Percentiles rank a stretch among this genome's conserved stretches.
phyloP scores from a whole-genome alignment of 2,797 vertebrate genomes.

The Rhodeus uyekii region DNA sequence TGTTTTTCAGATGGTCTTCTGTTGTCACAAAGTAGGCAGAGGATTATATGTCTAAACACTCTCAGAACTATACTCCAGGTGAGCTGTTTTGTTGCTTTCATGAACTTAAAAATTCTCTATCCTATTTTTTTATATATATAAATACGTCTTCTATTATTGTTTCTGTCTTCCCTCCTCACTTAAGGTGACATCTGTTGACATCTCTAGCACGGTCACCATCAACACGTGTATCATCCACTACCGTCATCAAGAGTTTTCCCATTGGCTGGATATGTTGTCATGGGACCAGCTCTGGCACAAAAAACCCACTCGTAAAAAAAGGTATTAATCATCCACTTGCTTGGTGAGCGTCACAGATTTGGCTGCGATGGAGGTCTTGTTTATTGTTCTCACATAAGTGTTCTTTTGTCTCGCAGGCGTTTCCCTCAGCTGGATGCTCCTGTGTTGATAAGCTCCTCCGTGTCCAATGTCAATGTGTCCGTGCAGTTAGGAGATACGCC shows the following conservation, averaged over 20 bases:
- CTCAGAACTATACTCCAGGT: slow-evolving; percentile 89
- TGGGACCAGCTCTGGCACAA: slow-evolving; percentile 77
- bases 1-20: slow-evolving; percentile 87
- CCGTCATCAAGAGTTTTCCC: slow-evolving; percentile 95
- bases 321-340: slow-evolving; percentile 57
- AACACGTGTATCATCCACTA: slow-evolving; percentile 98
- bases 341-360: not conserved
- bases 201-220: slow-evolving; percentile 84
- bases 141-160: not conserved
- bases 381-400: slow-evolving; percentile 11
- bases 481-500: slow-evolving; percentile 94
- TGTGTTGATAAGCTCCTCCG: slow-evolving; percentile 83
- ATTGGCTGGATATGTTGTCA: slow-evolving; percentile 89
- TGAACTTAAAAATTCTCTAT: not conserved
- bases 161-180: slow-evolving; percentile 12
- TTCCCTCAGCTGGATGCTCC: slow-evolving; percentile 89
- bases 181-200: slow-evolving; percentile 89
- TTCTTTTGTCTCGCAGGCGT: slow-evolving; percentile 73
- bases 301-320: slow-evolving; percentile 73
- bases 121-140: not conserved
- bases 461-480: slow-evolving; percentile 91
- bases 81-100: slow-evolving; percentile 11
- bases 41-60: slow-evolving; percentile 91
- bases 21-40: slow-evolving; percentile 94
- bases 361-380: not conserved